Evolutionary conservation across 2,113 vertebrate species (phyloP).

Genomic region (Rana temporaria): DNA sequence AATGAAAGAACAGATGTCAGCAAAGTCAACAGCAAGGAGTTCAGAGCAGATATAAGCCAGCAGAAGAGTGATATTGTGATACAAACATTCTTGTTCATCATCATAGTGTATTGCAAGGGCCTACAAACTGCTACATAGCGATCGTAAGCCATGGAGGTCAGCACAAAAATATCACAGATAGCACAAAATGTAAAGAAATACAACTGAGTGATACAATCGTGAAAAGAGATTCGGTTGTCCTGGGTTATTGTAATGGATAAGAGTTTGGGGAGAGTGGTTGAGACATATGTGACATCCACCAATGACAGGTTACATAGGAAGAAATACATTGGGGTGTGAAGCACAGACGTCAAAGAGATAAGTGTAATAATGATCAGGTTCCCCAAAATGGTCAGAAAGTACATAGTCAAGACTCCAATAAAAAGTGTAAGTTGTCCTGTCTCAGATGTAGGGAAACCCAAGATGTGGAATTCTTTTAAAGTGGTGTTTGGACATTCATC

Average conservation of each 20-base stretch:
- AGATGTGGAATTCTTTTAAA: not conserved
- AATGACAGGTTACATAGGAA: slow-evolving; percentile 14
- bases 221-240: slow-evolving; percentile 49
- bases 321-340: slow-evolving; percentile 31
- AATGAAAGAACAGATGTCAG: slow-evolving; percentile 40
- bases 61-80: slow-evolving; percentile 10
- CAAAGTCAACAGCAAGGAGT: slow-evolving; percentile 55
- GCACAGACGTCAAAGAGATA: not conserved
- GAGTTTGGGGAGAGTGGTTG: not conserved
- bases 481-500: not conserved
- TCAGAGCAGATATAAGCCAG: slow-evolving; percentile 40
- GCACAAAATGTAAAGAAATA: slow-evolving; percentile 58
- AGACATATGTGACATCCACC: slow-evolving; percentile 5
- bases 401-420: not conserved
- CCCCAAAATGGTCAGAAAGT: not conserved
- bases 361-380: not conserved
- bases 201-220: slow-evolving; percentile 57
- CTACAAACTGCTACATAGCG: slow-evolving; percentile 62
- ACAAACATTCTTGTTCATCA: slow-evolving; percentile 56
- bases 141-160: slow-evolving; percentile 62
- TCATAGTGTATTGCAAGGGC: slow-evolving; percentile 53
- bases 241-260: not conserved
- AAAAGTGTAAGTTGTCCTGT: not conserved
- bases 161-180: slow-evolving; percentile 54
- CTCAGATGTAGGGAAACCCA: not conserved